Evolutionary conservation across 1,140 invertebrate species (phyloP).

Genomic region (Dendrolimus kikuchii): DNA sequence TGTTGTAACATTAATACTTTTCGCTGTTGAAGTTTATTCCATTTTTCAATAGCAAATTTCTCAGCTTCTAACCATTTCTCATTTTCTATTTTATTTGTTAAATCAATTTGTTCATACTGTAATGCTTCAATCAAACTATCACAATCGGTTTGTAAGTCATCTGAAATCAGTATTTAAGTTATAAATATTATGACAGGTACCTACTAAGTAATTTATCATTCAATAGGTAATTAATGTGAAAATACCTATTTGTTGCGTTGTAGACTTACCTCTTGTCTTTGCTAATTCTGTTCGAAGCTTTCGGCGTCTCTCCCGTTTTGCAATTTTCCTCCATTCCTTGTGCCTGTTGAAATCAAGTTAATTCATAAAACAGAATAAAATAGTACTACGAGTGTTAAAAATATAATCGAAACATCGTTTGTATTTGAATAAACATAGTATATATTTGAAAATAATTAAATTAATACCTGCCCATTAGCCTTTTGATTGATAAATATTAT

Average conservation of each 20-base stretch:
- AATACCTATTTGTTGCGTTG: neutral
- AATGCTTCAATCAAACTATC: slow-evolving; percentile 36
- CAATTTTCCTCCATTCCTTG: slow-evolving; percentile 75
- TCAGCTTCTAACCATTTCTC: slow-evolving; percentile 65
- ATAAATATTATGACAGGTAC: too few relatives aligned
- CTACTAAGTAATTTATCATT: too few relatives aligned
- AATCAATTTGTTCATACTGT: slow-evolving; percentile 54
- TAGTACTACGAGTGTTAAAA: too few relatives aligned
- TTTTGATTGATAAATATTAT: too few relatives aligned
- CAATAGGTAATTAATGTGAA: too few relatives aligned
- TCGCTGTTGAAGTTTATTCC: slow-evolving; percentile 67
- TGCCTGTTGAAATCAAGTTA: slow-evolving; percentile 39
- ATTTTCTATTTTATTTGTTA: slow-evolving; percentile 60
- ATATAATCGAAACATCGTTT: too few relatives aligned
- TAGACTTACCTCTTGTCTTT: slow-evolving; percentile 34
- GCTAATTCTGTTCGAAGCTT: slow-evolving; percentile 69
- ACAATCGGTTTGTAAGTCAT: too few relatives aligned
- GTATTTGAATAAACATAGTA: too few relatives aligned
- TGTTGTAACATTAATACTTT: slow-evolving; percentile 64
- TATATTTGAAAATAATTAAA: too few relatives aligned
- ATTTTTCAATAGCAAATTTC: slow-evolving; percentile 67
- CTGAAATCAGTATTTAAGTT: too few relatives aligned
- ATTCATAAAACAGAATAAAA: too few relatives aligned
- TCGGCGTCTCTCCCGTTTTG: slow-evolving; percentile 75
- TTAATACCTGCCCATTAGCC: too few relatives aligned